These are phyloP conservation scores for Pampus argenteus DNA, from an alignment of 2,797 vertebrate species.

Conservation along the genomic window DNA sequence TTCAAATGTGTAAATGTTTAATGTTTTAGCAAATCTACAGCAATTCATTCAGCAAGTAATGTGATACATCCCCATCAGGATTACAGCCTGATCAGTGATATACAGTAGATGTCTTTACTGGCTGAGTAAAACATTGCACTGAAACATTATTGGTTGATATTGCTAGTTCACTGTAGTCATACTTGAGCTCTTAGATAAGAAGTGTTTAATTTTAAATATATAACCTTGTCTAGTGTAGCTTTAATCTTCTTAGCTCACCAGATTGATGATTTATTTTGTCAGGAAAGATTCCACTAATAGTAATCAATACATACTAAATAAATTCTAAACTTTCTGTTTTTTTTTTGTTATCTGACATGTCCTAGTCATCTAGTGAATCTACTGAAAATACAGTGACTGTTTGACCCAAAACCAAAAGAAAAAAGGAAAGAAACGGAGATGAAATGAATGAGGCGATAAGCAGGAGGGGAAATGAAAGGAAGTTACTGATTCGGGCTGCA, in stretches of 20 bases:
- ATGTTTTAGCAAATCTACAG: neutral
- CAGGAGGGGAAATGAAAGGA: conserved; percentile 10
- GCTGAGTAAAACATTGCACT: neutral
- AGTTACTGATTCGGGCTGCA: conserved; percentile 11
- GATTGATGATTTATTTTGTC: neutral
- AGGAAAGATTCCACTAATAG: neutral
- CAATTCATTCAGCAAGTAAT: neutral
- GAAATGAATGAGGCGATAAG: conserved; percentile 24
- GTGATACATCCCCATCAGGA: neutral
- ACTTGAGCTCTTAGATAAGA: neutral
- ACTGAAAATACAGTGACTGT: neutral
- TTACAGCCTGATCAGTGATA: neutral
- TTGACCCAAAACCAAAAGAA: neutral
- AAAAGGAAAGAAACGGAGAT: neutral
- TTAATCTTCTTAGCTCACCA: neutral
- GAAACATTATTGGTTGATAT: neutral
- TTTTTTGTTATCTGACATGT: neutral
- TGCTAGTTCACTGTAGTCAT: neutral
- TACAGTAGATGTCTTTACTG: neutral
- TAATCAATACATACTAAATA: neutral
- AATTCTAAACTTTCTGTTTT: neutral
- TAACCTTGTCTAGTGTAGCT: neutral
- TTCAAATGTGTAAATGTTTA: neutral
- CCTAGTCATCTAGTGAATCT: conserved; percentile 7
- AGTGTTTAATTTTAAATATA: neutral